phyloP scores from a whole-genome alignment of 2,888 invertebrate species.

The Aphodius granarius region DNA sequence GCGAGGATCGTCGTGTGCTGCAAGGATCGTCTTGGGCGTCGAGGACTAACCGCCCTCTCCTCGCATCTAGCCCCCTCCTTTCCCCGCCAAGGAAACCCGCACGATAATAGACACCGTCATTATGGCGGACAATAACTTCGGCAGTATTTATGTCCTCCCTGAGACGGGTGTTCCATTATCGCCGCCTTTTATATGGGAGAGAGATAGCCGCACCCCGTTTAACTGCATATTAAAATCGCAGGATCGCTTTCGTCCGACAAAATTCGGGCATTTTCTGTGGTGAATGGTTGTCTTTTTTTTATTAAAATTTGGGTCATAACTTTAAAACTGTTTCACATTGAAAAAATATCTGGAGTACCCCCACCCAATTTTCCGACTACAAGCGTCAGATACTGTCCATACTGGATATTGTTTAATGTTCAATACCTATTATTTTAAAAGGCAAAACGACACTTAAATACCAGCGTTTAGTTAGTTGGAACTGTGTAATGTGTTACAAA shows the following conservation, averaged over 20 bases:
- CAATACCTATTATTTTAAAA: too few species aligned
- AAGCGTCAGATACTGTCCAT: too few species aligned
- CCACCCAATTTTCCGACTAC: too few species aligned
- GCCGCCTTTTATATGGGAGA: constrained; percentile 4
- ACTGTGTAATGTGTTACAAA: too few species aligned
- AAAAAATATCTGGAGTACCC: too few species aligned
- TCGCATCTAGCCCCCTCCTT: neutral
- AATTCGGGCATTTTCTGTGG: neutral
- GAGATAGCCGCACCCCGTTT: constrained; percentile 2
- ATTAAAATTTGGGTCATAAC: neutral
- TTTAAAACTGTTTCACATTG: neutral
- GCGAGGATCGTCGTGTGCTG: neutral
- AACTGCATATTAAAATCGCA: constrained; percentile 11
- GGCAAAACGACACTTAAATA: too few species aligned
- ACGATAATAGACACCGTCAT: constrained; percentile 12
- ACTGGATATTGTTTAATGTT: too few species aligned
- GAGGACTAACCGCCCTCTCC: neutral
- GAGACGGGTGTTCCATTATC: constrained; percentile 3
- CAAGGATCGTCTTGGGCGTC: neutral
- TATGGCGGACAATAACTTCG: constrained; percentile 13
- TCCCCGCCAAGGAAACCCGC: neutral
- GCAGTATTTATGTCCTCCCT: constrained; percentile 7
- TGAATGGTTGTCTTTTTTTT: neutral
- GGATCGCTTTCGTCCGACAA: neutral
- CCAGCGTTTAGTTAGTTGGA: too few species aligned